phyloP scores from a whole-genome alignment of 2,113 vertebrate species.

The Calyptomena viridis region DNA sequence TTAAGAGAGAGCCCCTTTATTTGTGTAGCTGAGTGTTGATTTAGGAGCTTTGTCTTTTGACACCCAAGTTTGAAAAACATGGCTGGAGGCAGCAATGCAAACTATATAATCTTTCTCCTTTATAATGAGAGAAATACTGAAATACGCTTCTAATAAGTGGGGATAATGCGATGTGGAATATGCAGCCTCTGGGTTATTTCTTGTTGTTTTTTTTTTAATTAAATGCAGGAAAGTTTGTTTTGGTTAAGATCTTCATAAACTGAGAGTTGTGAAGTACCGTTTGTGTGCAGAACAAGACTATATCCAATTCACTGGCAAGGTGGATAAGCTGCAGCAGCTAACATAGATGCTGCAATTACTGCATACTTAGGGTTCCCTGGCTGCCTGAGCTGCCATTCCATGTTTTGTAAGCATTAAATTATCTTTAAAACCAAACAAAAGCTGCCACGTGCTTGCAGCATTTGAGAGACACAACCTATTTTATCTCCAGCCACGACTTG shows the following conservation, averaged over 20 bases:
- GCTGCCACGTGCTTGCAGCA: neutral
- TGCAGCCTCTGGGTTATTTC: neutral
- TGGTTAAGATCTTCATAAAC: neutral
- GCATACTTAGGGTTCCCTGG: accelerated
- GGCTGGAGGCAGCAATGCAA: neutral
- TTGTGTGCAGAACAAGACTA: neutral
- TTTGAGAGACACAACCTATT: neutral
- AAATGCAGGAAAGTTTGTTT: conserved; percentile 1
- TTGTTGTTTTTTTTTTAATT: conserved; percentile 22
- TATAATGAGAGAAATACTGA: neutral
- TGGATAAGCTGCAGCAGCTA: neutral
- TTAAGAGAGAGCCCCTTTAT: neutral
- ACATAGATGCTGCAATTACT: neutral
- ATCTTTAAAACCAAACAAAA: neutral
- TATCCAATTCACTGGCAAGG: neutral
- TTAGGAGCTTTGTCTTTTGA: neutral
- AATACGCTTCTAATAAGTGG: neutral
- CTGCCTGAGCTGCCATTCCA: neutral
- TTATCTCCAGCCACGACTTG: conserved; percentile 23
- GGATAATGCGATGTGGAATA: neutral
- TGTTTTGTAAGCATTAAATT: neutral
- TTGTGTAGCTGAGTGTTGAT: neutral
- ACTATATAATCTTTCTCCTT: neutral
- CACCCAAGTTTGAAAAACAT: neutral
- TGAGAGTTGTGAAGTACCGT: neutral